phyloP scores from a whole-genome alignment of 2,888 invertebrate genomes.

The Caenorhabditis wallacei region DNA sequence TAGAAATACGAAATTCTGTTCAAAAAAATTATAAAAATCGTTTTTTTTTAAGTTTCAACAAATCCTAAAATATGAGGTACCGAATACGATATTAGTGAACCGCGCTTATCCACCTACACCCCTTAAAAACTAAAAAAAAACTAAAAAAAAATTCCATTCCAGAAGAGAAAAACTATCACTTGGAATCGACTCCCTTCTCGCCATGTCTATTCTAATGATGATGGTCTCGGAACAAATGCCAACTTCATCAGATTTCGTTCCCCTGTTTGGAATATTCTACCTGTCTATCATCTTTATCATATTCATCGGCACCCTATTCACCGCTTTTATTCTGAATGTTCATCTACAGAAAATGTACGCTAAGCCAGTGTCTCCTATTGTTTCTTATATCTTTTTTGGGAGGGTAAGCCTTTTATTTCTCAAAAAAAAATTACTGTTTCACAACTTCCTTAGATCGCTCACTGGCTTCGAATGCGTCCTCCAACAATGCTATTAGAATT shows the following conservation, averaged over 20 bases:
- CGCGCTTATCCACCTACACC: no score
- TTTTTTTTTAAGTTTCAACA: no score
- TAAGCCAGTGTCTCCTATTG: conserved; percentile 80
- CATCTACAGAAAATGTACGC: conserved; percentile 82
- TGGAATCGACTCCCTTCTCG: conserved; percentile 83
- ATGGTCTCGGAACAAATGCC: conserved; percentile 85
- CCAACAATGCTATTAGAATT: conserved; percentile 81
- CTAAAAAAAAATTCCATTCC: no score
- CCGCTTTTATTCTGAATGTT: conserved; percentile 82
- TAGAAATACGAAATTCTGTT: no score
- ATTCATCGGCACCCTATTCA: conserved; percentile 82
- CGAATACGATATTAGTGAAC: no score
- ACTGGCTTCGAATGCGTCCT: conserved; percentile 79
- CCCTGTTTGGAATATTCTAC: conserved; percentile 82
- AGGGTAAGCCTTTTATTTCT: conserved; percentile 63
- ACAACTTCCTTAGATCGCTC: conserved; percentile 66
- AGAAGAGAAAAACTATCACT: conserved; percentile 81
- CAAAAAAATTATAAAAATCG: no score
- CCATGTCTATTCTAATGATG: conserved; percentile 85
- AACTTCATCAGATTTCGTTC: conserved; percentile 83
- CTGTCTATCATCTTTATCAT: conserved; percentile 82
- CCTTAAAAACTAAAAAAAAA: no score
- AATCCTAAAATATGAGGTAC: no score
- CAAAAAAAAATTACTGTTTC: background rate
- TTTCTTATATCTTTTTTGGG: conserved; percentile 81